Evolutionary conservation across 1,140 invertebrate species (phyloP).

Genomic region (Antheraea mylitta): DNA sequence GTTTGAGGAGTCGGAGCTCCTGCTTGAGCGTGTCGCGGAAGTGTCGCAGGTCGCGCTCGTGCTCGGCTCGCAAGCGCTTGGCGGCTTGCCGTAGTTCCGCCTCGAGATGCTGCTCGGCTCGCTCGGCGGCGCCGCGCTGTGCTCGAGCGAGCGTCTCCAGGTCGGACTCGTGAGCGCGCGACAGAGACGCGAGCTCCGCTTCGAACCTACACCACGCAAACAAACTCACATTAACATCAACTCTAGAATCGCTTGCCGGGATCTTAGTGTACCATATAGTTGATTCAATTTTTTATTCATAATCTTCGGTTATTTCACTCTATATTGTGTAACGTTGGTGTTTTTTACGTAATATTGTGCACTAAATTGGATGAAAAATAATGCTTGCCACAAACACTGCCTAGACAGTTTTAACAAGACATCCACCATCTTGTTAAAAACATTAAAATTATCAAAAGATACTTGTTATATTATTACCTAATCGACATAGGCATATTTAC

Average conservation of each 20-base stretch:
- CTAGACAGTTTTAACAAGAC: too few species aligned
- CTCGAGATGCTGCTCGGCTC: slow-evolving; percentile 95
- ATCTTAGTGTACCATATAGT: too few species aligned
- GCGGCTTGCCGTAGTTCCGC: slow-evolving; percentile 91
- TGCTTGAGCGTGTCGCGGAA: slow-evolving; percentile 97
- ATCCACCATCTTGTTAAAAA: too few species aligned
- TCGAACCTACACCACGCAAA: slow-evolving; percentile 81
- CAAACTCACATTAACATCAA: not conserved
- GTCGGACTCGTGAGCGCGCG: slow-evolving; percentile 94
- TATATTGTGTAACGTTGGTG: too few species aligned
- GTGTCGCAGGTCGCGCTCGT: slow-evolving; percentile 95
- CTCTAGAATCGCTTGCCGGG: not conserved
- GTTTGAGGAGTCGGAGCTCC: slow-evolving; percentile 94
- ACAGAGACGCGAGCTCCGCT: slow-evolving; percentile 87
- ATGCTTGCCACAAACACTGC: too few species aligned
- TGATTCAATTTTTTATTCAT: too few species aligned
- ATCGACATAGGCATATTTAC: too few species aligned
- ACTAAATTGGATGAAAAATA: too few species aligned
- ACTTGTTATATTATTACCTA: too few species aligned
- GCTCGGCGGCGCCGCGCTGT: slow-evolving; percentile 95
- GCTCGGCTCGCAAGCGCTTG: slow-evolving; percentile 92
- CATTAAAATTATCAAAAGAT: too few species aligned
- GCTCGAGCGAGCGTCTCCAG: slow-evolving; percentile 92
- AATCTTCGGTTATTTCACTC: too few species aligned
- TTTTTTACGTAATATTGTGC: too few species aligned